These are phyloP conservation scores for Antigone vipio DNA, from an alignment of 2,113 vertebrate species.

Conservation along the genomic window DNA sequence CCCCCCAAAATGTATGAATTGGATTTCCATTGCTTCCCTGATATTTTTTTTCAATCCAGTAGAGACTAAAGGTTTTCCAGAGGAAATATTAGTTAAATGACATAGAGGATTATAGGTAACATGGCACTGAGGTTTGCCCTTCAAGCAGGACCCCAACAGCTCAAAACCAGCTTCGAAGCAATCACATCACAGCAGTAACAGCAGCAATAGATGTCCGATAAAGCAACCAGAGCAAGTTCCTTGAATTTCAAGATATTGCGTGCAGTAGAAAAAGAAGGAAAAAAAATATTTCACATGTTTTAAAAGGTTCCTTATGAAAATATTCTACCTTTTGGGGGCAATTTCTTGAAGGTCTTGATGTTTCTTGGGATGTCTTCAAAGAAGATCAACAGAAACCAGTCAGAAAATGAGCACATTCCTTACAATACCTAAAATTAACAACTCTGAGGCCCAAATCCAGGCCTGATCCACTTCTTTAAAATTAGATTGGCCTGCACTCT, in stretches of 20 bases:
- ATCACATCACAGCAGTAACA: neutral
- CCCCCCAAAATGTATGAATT: neutral
- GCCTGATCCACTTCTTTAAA: conserved; percentile 30
- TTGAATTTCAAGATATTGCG: neutral
- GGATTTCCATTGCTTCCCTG: neutral
- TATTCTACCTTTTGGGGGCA: neutral
- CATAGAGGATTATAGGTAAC: neutral
- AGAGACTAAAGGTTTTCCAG: neutral
- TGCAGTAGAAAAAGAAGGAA: neutral
- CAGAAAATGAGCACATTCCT: neutral
- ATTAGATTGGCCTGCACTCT: conserved; percentile 5
- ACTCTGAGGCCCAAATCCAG: neutral
- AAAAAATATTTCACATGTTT: neutral
- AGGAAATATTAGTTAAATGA: neutral
- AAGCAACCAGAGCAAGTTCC: neutral
- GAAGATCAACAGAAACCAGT: neutral
- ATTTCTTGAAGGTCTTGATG: neutral
- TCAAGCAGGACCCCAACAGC: neutral
- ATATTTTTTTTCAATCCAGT: neutral
- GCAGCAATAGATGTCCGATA: neutral
- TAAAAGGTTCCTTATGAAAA: neutral
- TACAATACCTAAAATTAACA: conserved; percentile 12
- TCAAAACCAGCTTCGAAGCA: neutral
- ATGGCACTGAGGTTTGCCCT: neutral
- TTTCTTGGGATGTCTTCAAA: conserved; percentile 42